Percentiles rank a stretch among this genome's conserved stretches.
Conservation (phyloP, 2,113 vertebrate genomes). For the Nesoenas mayeri region DNA sequence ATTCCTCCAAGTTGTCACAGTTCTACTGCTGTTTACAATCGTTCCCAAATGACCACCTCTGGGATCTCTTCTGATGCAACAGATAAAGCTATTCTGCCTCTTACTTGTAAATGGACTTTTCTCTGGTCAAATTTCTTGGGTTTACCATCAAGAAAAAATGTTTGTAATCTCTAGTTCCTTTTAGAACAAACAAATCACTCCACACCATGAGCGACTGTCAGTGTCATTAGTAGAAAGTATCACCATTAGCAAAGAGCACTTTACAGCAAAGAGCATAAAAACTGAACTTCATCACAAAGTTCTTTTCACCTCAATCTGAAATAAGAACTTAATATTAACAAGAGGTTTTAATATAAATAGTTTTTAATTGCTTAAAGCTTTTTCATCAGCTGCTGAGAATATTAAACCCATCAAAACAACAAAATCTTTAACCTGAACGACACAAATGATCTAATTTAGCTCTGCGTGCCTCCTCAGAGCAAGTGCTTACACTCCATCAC, state of each 20-base stretch:
- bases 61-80: background rate
- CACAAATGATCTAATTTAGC: background rate
- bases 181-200: background rate
- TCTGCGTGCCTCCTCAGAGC: background rate
- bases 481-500: background rate
- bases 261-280: background rate
- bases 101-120: constrained; percentile 10
- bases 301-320: background rate
- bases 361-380: constrained; percentile 12
- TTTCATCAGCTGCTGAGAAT: background rate
- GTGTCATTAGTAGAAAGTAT: background rate
- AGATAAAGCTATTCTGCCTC: background rate
- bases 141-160: background rate
- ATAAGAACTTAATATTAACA: background rate
- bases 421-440: background rate
- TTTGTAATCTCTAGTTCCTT: background rate
- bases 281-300: background rate
- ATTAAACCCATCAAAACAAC: constrained; percentile 7
- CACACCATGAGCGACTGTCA: background rate
- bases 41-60: background rate
- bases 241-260: background rate
- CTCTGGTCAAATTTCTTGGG: background rate
- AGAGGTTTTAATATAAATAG: background rate
- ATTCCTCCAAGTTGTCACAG: background rate
- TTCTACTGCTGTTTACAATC: background rate